Base-by-base conservation (phyloP, 2,797 vertebrate genomes). In the Coregonus sp. region DNA sequence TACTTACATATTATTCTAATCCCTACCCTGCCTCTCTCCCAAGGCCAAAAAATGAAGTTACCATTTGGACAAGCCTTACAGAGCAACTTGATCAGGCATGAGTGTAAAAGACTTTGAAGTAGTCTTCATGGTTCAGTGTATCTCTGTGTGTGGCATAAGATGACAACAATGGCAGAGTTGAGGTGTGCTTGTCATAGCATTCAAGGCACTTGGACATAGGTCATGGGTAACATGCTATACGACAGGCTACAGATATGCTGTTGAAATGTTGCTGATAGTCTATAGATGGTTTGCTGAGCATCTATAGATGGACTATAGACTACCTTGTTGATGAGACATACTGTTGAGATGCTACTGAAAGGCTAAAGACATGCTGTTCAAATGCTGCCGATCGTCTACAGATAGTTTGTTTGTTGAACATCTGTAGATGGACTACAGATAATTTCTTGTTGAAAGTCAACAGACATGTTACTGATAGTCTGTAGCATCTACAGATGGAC, bases 1-100 rank as follows among this genome's bases (percentile, higher is more conserved):
- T 93, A 86, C 89, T 92, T 91, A 90, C 82, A 86, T 90, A 89
- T 93, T 89, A 91, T 92, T 91, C 81, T 92, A 92, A 94, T 92
- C 92, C 91, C 87, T 79, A 72, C 87, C 88, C 82, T 79, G 77
- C 72, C 82, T 72, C 72, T 50, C 56, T 68, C 18, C 82, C 85
- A 77, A 77, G 83, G 86, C 89, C 80, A 81, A 73, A 85, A 86
- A 83, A 86, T 88, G 86, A 85, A 86, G 86, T 91, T 91, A 90
- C 86, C 77, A 80, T 78, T 86, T 86, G 88, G 86, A 91, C 92
- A 75, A 75, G 77, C 74, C 71, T 79, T 56, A 78, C 71, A 74
- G 40, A 63, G 74, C 65, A 79, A 88, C 82, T 85, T 81, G 90
- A 92, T 91, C 86, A 73, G 76, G 81, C 54, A 16, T 50, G 56